phyloP scores from a whole-genome alignment of 1,140 invertebrate species.

The Pectinophora gossypiella region DNA sequence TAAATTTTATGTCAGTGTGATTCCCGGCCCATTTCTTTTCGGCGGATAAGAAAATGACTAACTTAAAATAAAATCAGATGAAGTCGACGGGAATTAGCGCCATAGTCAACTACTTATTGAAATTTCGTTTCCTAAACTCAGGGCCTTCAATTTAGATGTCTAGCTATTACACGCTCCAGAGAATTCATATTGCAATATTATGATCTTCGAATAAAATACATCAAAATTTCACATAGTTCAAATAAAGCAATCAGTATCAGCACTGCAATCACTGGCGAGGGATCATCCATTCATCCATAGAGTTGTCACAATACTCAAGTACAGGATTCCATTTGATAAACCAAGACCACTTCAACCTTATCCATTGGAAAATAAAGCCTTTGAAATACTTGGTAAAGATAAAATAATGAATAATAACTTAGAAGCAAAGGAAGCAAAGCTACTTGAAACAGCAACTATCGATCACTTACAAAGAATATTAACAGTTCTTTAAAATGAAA shows the following conservation, averaged over 20 bases:
- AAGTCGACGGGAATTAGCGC: no score
- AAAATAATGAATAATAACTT: constrained; percentile 24
- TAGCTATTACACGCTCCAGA: no score
- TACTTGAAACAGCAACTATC: constrained; percentile 34
- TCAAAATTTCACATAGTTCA: no score
- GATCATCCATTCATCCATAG: constrained; percentile 3
- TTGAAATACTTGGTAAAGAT: constrained; percentile 14
- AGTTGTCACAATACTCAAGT: constrained; percentile 7
- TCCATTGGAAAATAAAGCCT: constrained; percentile 7
- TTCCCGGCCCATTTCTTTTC: no score
- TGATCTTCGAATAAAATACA: background rate
- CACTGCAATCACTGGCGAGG: background rate
- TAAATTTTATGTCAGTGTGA: no score
- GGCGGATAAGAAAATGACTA: no score
- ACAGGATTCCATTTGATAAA: background rate
- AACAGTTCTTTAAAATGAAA: constrained; percentile 33
- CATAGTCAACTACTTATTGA: no score
- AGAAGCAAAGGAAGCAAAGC: constrained; percentile 20
- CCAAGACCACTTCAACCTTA: background rate
- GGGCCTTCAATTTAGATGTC: no score
- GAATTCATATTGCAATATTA: no score
- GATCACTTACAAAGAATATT: constrained; percentile 36
- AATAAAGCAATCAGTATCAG: background rate
- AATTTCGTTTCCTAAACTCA: no score
- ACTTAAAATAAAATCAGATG: no score